Percentiles rank a stretch among this genome's conserved stretches.
Conservation (phyloP, 64 coral and sea anemone species). For the Montipora efflorescens region DNA sequence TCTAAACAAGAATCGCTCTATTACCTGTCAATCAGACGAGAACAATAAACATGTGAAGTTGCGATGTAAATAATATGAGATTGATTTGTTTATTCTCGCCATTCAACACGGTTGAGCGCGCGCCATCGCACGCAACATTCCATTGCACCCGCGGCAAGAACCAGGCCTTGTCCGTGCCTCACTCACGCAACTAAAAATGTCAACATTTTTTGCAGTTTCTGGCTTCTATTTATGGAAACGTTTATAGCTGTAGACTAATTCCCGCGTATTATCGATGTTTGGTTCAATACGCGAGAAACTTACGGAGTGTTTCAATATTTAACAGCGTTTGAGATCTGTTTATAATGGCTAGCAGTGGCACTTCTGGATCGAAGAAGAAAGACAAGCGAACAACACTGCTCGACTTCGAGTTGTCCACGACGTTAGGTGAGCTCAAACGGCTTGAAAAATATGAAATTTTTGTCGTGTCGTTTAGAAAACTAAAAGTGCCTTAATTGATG, state of each 20-base stretch:
- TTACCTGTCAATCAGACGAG: neutral
- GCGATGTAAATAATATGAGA: slow-evolving; percentile 30
- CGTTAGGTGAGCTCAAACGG: slow-evolving; percentile 69
- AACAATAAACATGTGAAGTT: slow-evolving; percentile 47
- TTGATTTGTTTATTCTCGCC: slow-evolving; percentile 43
- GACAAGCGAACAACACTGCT: slow-evolving; percentile 88
- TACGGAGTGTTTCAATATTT: neutral
- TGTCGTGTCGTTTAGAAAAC: neutral
- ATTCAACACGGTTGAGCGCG: slow-evolving; percentile 38
- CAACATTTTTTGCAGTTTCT: neutral
- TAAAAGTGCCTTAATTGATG: neutral
- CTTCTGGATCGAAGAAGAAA: slow-evolving; percentile 77
- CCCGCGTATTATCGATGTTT: slow-evolving; percentile 5
- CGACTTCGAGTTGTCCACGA: slow-evolving; percentile 92
- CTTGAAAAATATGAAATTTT: neutral
- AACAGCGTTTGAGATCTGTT: neutral
- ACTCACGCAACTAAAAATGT: neutral
- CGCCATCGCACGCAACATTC: slow-evolving; percentile 7
- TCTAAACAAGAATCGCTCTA: neutral
- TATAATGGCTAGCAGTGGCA: slow-evolving; percentile 55
- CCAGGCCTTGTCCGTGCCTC: neutral
- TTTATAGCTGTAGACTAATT: neutral
- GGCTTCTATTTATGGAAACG: neutral
- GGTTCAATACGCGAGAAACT: neutral
- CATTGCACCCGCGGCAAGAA: slow-evolving; percentile 13